Evolutionary conservation across 92 coral and sea anemone genomes (phyloP).

Genomic region (Isaurus tuberculatus): DNA sequence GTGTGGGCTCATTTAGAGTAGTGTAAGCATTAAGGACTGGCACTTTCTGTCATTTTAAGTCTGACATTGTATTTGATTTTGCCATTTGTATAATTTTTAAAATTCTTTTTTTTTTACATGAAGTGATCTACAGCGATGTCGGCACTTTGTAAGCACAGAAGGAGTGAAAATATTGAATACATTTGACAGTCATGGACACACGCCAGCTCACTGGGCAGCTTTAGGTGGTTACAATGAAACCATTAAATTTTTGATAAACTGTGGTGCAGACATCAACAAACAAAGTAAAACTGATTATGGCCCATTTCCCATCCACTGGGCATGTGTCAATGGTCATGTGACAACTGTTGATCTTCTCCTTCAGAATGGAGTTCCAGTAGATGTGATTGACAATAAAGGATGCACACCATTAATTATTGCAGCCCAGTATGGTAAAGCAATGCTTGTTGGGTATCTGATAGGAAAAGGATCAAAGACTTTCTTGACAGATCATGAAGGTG

Average conservation of each 20-base stretch:
- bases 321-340: constrained; percentile 94
- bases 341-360: constrained; percentile 89
- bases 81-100: not conserved
- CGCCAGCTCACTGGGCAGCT: constrained; percentile 93
- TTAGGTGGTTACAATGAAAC: constrained; percentile 89
- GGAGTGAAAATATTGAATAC: constrained; percentile 84
- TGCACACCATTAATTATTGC: constrained; percentile 94
- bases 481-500: constrained; percentile 92
- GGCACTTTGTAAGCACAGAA: constrained; percentile 76
- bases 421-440: constrained; percentile 93
- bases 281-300: constrained; percentile 94
- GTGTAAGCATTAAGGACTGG: no score
- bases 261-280: constrained; percentile 85
- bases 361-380: constrained; percentile 91
- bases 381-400: constrained; percentile 87
- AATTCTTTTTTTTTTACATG: not conserved
- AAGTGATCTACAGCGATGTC: constrained; percentile 83
- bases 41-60: no score
- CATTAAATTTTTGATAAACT: constrained; percentile 82
- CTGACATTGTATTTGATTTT: not conserved
- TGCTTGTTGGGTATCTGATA: constrained; percentile 90
- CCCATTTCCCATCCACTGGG: constrained; percentile 97
- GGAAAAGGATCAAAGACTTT: constrained; percentile 95
- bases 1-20: no score
- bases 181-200: constrained; percentile 90